Conservation (phyloP, 2,797 vertebrate genomes). For the Malurus splendens region DNA sequence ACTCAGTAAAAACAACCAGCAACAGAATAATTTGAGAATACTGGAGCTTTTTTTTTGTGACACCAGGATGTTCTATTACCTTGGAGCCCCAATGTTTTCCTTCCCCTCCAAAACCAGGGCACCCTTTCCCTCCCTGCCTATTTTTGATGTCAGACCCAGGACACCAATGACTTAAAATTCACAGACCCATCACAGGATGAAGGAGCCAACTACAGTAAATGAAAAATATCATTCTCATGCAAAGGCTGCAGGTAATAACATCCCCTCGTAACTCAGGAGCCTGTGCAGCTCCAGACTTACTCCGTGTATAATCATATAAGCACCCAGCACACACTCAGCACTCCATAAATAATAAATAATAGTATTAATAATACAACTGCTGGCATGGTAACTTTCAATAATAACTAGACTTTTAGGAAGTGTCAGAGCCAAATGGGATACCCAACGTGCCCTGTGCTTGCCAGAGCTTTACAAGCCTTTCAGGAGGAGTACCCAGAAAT, state of each 20-base stretch:
- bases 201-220: neutral
- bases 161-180: neutral
- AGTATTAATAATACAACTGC: conserved; percentile 47
- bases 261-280: conserved; percentile 6
- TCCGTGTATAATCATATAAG: conserved; percentile 12
- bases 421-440: neutral
- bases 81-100: neutral
- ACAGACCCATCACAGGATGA: neutral
- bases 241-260: conserved; percentile 35
- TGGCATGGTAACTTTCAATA: conserved; percentile 19
- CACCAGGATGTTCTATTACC: neutral
- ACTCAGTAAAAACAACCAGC: neutral
- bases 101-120: neutral
- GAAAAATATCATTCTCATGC: conserved; percentile 18
- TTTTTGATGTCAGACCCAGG: neutral
- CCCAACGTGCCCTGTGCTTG: neutral
- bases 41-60: neutral
- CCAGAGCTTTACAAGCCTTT: neutral
- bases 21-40: neutral
- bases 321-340: conserved; percentile 10
- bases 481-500: neutral
- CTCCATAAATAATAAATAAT: conserved; percentile 56
- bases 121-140: neutral
- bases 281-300: neutral
- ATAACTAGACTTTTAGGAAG: conserved; percentile 24